phyloP scores from a whole-genome alignment of 2,888 invertebrate species.

The Parnassius mnemosyne region DNA sequence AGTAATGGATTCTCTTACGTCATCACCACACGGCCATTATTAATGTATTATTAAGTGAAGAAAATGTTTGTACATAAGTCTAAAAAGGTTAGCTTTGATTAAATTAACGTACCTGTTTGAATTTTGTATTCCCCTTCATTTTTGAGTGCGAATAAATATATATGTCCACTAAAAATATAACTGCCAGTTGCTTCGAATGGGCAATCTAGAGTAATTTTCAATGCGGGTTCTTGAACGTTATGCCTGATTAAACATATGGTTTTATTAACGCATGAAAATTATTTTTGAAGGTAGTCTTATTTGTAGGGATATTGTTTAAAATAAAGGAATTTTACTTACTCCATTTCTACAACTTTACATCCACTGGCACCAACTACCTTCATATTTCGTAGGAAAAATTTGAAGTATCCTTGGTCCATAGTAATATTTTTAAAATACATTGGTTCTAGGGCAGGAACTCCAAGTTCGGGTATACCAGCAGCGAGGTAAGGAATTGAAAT shows the following conservation, averaged over 20 bases:
- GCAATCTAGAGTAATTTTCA: constrained; percentile 14
- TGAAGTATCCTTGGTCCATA: constrained; percentile 15
- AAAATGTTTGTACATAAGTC: too few species aligned
- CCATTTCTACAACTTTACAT: constrained; percentile 7
- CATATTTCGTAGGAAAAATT: constrained; percentile 6
- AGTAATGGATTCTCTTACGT: too few species aligned
- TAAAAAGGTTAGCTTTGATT: too few species aligned
- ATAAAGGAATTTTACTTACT: constrained; percentile 2
- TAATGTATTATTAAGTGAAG: too few species aligned
- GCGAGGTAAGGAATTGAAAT: constrained; percentile 16
- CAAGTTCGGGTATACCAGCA: constrained; percentile 18
- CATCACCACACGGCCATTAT: too few species aligned
- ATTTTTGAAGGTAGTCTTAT: neutral
- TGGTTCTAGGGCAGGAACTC: constrained; percentile 13
- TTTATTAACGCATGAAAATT: neutral
- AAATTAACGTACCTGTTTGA: constrained; percentile 9
- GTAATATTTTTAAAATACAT: constrained; percentile 18
- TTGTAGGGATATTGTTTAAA: too few species aligned
- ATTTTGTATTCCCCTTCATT: constrained; percentile 15
- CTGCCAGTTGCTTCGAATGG: constrained; percentile 14
- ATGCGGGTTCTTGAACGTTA: constrained; percentile 5
- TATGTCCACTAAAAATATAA: constrained; percentile 15
- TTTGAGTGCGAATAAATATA: constrained; percentile 17
- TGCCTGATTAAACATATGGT: constrained; percentile 1
- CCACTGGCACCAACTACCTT: constrained; percentile 11